Evolutionary conservation across 2,888 invertebrate species (phyloP), one percentile per base, ranked within the genome.

Genomic region (Drosophila kuntzei): DNA sequence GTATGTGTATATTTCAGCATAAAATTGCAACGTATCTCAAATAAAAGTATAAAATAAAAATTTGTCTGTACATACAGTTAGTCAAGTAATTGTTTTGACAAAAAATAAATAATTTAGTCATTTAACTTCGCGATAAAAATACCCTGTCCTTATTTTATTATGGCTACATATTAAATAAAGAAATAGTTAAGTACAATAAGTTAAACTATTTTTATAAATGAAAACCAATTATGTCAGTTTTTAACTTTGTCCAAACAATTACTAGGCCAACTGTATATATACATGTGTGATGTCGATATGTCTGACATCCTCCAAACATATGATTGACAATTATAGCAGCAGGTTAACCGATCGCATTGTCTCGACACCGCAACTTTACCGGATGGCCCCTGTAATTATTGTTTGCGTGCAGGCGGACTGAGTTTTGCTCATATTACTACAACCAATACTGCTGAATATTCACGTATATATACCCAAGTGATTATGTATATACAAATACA

Each of bases 261-360:
- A n/a, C 6, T 7, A n/a, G n/a, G 6, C 34, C n/a, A 2, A 34
- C 34, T n/a, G 2, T 32, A 37, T 41, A 3, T 16, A 29, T 22
- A 32, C 4, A 39, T 47, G 14, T 47, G 34, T 43, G 14, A 16
- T 4, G 79, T 46, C 66, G 65, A 22, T 16, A 41, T 64, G 63
- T 37, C 59, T 62, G 67, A 64, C 86, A 82, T 79, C 74, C 80
- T 68, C 68, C 71, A 57, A 79, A 64, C 80, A 74, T 80, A 75
- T 86, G 87, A 88, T 80, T 84, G 87, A 88, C 87, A 87, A 79
- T 79, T 71, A 76, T 63, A 80, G 77, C 74, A 82, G 78, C 79
- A 73, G 71, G 74, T 65, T 80, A 82, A 79, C 72, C 82, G 84
- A 60, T 72, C 71, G 61, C 46, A 58, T 34, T 63, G 37, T 53